Evolutionary conservation across 2,888 invertebrate species (phyloP).

Genomic region (Amphipyra tragopoginis): DNA sequence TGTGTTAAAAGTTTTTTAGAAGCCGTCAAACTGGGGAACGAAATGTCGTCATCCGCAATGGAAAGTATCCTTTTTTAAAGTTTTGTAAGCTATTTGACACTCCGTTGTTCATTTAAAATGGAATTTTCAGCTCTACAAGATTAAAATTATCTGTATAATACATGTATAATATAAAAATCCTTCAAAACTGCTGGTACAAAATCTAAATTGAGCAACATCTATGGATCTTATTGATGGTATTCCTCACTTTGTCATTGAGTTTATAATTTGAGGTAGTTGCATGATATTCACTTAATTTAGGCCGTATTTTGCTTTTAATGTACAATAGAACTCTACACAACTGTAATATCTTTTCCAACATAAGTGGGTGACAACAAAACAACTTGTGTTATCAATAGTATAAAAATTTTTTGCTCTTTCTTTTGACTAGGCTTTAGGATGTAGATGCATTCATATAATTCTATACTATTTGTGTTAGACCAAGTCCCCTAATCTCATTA

Average conservation of each 20-base stretch:
- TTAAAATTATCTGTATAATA: constrained; percentile 11
- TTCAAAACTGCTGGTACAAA: background rate
- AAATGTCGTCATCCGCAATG: constrained; percentile 96
- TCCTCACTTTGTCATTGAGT: constrained; percentile 33
- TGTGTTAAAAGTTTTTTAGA: constrained; percentile 65
- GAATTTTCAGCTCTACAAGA: constrained; percentile 27
- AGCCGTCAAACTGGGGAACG: constrained; percentile 94
- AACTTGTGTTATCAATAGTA: too few species aligned
- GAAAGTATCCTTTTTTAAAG: constrained; percentile 95
- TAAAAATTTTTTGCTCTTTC: too few species aligned
- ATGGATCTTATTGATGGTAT: constrained; percentile 52
- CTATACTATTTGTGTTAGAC: too few species aligned
- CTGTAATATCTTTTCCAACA: too few species aligned
- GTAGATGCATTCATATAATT: too few species aligned
- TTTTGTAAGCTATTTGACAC: constrained; percentile 39
- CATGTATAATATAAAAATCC: background rate
- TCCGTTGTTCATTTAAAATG: constrained; percentile 14
- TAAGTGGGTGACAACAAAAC: too few species aligned
- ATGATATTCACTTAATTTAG: background rate
- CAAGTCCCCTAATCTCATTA: too few species aligned
- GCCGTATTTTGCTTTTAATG: background rate
- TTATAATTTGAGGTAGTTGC: constrained; percentile 5
- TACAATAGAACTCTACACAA: too few species aligned
- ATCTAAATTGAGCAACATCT: background rate
- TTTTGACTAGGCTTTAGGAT: too few species aligned